Evolutionary conservation across 1,140 invertebrate species (phyloP).

Genomic region (Drosophila insularis): DNA sequence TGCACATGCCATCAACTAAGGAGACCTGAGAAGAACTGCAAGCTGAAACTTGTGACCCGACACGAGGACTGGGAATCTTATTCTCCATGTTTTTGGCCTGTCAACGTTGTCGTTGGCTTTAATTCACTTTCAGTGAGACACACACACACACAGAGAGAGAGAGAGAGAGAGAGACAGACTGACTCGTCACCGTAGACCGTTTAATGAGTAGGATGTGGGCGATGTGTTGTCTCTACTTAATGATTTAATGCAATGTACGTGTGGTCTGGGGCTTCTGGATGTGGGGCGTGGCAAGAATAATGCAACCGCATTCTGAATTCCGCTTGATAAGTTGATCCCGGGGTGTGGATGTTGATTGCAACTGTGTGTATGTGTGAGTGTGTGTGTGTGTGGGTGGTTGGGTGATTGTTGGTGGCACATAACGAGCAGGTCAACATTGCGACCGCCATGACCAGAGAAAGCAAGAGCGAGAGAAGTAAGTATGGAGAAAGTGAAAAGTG

Average conservation of each 20-base stretch:
- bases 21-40: conserved; percentile 30
- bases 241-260: conserved; percentile 72
- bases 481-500: conserved; percentile 18
- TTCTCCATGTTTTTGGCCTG: conserved; percentile 2
- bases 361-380: conserved; percentile 19
- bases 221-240: conserved; percentile 54
- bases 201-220: conserved; percentile 10
- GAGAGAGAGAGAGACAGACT: not conserved
- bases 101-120: conserved; percentile 20
- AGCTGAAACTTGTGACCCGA: conserved; percentile 22
- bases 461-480: conserved; percentile 20
- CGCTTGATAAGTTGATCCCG: conserved; percentile 58
- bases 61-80: not conserved
- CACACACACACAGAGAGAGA: conserved; percentile 15
- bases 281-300: conserved; percentile 61
- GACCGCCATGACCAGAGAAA: conserved; percentile 41
- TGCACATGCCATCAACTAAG: conserved; percentile 38
- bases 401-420: conserved; percentile 12
- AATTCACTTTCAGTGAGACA: conserved; percentile 35
- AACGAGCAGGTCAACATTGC: conserved; percentile 61
- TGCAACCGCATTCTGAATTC: conserved; percentile 56
- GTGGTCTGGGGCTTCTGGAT: conserved; percentile 41
- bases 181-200: not conserved
- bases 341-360: conserved; percentile 35
- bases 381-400: not conserved